These are phyloP conservation scores for Diorhabda carinulata DNA, from an alignment of 1,140 invertebrate species.

Conservation along the genomic window DNA sequence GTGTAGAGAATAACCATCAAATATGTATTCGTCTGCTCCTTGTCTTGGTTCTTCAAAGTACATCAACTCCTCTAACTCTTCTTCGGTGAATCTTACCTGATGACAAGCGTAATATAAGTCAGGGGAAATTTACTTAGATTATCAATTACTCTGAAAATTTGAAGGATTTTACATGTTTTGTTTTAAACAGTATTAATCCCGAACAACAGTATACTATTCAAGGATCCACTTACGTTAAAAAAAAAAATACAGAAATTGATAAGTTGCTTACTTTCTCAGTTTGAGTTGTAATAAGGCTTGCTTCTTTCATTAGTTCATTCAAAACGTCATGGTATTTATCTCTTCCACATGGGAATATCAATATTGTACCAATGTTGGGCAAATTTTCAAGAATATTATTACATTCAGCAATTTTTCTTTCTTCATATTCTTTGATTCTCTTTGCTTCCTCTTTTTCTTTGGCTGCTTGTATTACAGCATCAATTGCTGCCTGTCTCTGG, in stretches of 20 bases:
- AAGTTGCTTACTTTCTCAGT: conserved; percentile 33
- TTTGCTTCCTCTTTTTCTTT: conserved; percentile 42
- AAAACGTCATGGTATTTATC: conserved; percentile 36
- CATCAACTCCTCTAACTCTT: conserved; percentile 29
- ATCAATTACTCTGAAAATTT: too few species aligned
- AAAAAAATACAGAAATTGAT: too few species aligned
- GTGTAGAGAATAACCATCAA: conserved; percentile 26
- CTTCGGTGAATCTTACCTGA: conserved; percentile 28
- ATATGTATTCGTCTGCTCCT: conserved; percentile 18
- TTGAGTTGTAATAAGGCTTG: conserved; percentile 30
- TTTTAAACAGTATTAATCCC: too few species aligned
- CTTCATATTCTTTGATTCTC: conserved; percentile 41
- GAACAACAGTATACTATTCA: too few species aligned
- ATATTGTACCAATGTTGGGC: conserved; percentile 44
- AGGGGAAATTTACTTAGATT: too few species aligned
- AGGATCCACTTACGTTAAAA: too few species aligned
- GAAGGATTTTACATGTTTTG: too few species aligned
- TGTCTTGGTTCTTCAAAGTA: conserved; percentile 24
- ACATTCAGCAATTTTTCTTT: conserved; percentile 48
- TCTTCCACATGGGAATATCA: conserved; percentile 39
- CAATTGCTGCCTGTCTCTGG: conserved; percentile 41
- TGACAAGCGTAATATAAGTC: background rate
- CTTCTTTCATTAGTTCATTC: conserved; percentile 37
- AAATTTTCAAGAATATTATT: conserved; percentile 49
- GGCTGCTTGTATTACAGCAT: conserved; percentile 24